Percentiles rank a stretch among this genome's conserved stretches.
Conservation (phyloP, 2,113 vertebrate genomes). For the Mesembrinibis cayennensis region DNA sequence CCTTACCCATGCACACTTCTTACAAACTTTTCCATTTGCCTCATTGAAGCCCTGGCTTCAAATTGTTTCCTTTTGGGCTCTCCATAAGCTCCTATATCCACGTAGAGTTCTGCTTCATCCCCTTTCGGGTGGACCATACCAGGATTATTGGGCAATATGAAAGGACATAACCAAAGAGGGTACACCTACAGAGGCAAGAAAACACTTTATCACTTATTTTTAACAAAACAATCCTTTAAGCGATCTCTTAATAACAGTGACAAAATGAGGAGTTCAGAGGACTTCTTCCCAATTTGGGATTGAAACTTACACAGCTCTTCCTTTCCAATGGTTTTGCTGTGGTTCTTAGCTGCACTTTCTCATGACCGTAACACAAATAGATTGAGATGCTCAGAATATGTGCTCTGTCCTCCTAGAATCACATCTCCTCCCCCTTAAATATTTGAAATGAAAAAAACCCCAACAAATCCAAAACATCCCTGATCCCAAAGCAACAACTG, state of each 20-base stretch:
- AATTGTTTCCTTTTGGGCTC: constrained; percentile 92
- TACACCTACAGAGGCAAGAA: constrained; percentile 83
- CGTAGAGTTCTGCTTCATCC: constrained; percentile 87
- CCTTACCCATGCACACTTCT: constrained; percentile 92
- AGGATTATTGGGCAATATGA: constrained; percentile 86
- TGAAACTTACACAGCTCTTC: neutral
- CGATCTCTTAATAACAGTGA: neutral
- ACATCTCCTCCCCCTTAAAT: neutral
- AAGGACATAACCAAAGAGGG: constrained; percentile 96
- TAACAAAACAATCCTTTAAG: neutral
- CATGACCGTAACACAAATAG: neutral
- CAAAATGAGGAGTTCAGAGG: neutral
- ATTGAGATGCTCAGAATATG: neutral
- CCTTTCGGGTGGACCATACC: constrained; percentile 97
- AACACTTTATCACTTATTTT: neutral
- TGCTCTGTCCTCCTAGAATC: neutral
- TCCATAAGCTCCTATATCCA: constrained; percentile 95
- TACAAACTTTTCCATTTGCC: constrained; percentile 95
- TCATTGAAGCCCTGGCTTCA: constrained; percentile 87
- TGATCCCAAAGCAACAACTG: neutral
- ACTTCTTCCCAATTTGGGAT: neutral
- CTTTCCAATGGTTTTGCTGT: neutral
- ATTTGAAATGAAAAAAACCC: neutral
- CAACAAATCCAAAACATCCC: neutral
- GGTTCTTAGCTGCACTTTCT: neutral